Conservation (phyloP, 2,888 invertebrate species). For the Atethmia centrago region DNA sequence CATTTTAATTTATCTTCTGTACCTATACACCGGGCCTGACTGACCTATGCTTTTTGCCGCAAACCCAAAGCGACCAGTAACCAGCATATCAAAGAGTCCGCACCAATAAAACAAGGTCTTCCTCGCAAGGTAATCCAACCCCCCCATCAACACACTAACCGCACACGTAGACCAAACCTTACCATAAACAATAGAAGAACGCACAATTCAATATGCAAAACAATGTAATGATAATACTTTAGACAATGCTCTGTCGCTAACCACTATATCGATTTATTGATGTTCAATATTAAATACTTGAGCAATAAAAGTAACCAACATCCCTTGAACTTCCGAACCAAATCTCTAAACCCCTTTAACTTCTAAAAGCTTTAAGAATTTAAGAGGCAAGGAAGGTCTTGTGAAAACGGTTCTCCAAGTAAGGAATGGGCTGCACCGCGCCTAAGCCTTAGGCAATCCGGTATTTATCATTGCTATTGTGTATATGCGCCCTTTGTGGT, state of each 20-base stretch:
- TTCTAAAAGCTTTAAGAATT: slow-evolving; percentile 48
- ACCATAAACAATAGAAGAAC: slow-evolving; percentile 86
- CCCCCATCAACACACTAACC: slow-evolving; percentile 70
- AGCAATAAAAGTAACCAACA: slow-evolving; percentile 80
- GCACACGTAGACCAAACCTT: slow-evolving; percentile 83
- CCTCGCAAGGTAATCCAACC: slow-evolving; percentile 58
- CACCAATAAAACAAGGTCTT: slow-evolving; percentile 45
- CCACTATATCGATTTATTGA: slow-evolving; percentile 89
- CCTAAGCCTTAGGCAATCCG: slow-evolving; percentile 82
- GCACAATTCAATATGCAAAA: slow-evolving; percentile 90
- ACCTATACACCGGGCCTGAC: background rate
- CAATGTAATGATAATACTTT: slow-evolving; percentile 88
- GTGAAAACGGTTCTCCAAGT: slow-evolving; percentile 68
- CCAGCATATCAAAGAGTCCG: slow-evolving; percentile 13
- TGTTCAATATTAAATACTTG: slow-evolving; percentile 85
- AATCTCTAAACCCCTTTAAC: slow-evolving; percentile 58
- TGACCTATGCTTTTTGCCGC: background rate
- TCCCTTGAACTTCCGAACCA: slow-evolving; percentile 72
- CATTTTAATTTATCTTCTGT: background rate
- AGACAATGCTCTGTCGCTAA: slow-evolving; percentile 89
- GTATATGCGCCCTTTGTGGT: slow-evolving; percentile 79
- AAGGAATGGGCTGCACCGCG: slow-evolving; percentile 77
- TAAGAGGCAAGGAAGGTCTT: slow-evolving; percentile 69
- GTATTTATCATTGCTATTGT: slow-evolving; percentile 87
- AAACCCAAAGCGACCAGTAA: background rate